Conservation (phyloP, 2,797 vertebrate species). For the Syndactyla subalaris region DNA sequence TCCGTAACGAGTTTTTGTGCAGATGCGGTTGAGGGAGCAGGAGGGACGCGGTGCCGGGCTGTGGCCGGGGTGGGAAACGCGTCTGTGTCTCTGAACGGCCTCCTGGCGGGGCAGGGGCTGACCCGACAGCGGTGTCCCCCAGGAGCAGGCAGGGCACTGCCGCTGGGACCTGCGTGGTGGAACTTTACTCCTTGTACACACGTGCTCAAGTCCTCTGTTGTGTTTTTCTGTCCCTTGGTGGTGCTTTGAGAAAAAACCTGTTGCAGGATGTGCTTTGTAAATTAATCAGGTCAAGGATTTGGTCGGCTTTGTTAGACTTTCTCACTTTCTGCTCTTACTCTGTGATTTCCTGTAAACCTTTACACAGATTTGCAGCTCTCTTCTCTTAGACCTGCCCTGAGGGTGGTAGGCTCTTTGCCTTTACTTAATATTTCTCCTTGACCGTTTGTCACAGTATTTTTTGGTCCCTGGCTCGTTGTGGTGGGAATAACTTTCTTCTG, state of each 20-base stretch:
- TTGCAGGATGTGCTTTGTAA: neutral
- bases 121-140: no score
- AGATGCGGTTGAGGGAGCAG: neutral
- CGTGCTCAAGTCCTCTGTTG: rapidly evolving
- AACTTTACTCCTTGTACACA: rapidly evolving
- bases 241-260: neutral
- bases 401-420: neutral
- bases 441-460: rapidly evolving
- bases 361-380: neutral
- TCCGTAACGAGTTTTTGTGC: neutral
- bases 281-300: neutral
- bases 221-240: neutral
- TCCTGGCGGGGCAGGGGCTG: neutral
- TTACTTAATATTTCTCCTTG: neutral
- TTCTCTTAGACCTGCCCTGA: neutral
- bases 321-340: neutral
- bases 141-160: rapidly evolving
- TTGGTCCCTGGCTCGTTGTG: neutral
- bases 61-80: rapidly evolving
- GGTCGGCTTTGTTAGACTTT: neutral
- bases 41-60: neutral
- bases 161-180: rapidly evolving
- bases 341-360: neutral
- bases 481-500: neutral
- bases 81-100: rapidly evolving